Base-by-base conservation (phyloP, 2,888 invertebrate genomes). In the Drosophila subquinaria region DNA sequence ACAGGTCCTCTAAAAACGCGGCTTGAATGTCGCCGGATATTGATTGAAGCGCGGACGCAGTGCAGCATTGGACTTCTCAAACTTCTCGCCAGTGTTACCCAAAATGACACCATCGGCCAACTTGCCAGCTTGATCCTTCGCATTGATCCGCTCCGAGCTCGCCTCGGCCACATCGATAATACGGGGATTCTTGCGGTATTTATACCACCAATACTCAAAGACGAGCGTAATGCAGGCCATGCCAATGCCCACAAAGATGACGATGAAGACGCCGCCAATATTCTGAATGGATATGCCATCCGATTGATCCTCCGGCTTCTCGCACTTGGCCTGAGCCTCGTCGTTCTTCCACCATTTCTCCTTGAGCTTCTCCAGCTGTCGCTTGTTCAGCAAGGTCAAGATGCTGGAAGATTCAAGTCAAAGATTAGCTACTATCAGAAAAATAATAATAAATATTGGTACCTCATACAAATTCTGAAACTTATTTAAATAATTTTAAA, bases 251-350 rank as follows among this genome's bases (percentile, higher is more conserved):
- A 98, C 98, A 90, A 98, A 97, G 75, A 99, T 98, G 0, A 99
- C 98, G 60, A 99, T 98, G 92, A 99, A 99, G 0, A 99, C 99
- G 0, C 99, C 99, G 51, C 98, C 99, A 80, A 99, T 99, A 92
- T 99, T 99, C 90, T 98, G 96, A 70, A 99, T 98, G 69, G 98
- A 98, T 90, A 99, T 99, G 53, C 99, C 99, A 91, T 98, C 99
- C 3, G 97, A 97, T 91, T 98, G 98, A 90, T 98, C 97, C 90
- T 98, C 97, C 61, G 97, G 96, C 81, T 97, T 96, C 82, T 97
- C 97, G 87, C 98, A 98, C 71, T 95, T 94, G 84, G 95, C 95
- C 38, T 95, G 95, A 8, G 95, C 95, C 0, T 96, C 96, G 89
- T 98, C 98, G 74, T 96, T 95, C 84, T 95, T 96, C 99, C 99